These are phyloP conservation scores for Syngnathus floridae DNA, from an alignment of 2,113 vertebrate species.

Conservation along the genomic window DNA sequence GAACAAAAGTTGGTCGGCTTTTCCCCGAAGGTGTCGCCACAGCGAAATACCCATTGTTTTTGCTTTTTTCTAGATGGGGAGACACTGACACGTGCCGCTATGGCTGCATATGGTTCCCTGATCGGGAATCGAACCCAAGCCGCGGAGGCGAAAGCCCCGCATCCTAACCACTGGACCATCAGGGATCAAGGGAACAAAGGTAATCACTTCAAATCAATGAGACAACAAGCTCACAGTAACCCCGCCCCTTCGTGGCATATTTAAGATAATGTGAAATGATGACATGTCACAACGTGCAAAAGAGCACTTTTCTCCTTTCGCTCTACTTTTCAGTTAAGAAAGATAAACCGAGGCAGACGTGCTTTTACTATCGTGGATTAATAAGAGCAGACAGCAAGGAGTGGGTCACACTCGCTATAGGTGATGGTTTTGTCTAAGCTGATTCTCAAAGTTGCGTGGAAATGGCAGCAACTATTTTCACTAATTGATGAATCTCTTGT, in stretches of 20 bases:
- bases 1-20: too few species aligned
- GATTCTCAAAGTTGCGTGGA: too few species aligned
- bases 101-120: too few species aligned
- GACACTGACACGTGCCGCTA: too few species aligned
- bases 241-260: slow-evolving; percentile 36
- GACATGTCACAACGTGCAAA: slow-evolving; percentile 45
- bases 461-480: too few species aligned
- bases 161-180: too few species aligned
- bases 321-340: neutral
- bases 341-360: neutral
- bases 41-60: too few species aligned
- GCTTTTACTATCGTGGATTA: neutral
- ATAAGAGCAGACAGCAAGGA: neutral
- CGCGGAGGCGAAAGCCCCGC: too few species aligned
- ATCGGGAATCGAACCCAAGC: too few species aligned
- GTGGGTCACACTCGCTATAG: neutral
- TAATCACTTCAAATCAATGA: neutral
- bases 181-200: neutral
- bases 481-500: too few species aligned
- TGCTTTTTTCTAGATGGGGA: too few species aligned
- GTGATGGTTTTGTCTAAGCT: neutral
- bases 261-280: slow-evolving; percentile 15
- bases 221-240: slow-evolving; percentile 19
- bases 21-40: too few species aligned
- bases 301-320: slow-evolving; percentile 5